A percentile compares a stretch with the other conserved stretches of the same genome.
phyloP scores from a whole-genome alignment of 2,888 invertebrate species.

The Hyposoter didymator region DNA sequence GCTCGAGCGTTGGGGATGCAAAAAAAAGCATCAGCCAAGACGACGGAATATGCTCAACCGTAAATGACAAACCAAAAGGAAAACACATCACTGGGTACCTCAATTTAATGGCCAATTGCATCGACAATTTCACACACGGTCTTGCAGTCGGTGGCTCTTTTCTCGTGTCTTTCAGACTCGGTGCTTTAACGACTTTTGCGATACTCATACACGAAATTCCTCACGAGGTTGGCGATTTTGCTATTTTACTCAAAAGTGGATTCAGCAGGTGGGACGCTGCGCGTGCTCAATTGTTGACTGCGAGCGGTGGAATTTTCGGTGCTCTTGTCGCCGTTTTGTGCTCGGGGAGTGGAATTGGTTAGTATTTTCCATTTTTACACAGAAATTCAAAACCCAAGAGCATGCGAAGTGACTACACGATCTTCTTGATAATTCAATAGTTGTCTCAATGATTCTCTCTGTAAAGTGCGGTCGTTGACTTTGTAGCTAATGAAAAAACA shows the following conservation, averaged over 20 bases:
- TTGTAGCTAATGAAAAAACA: too few relatives aligned
- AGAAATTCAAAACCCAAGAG: not conserved
- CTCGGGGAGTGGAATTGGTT: slow-evolving; percentile 93
- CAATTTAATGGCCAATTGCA: slow-evolving; percentile 97
- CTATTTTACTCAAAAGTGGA: slow-evolving; percentile 96
- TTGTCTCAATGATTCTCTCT: not conserved
- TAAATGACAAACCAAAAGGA: slow-evolving; percentile 62
- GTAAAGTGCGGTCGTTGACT: too few relatives aligned
- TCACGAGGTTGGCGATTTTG: slow-evolving; percentile 99
- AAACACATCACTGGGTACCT: slow-evolving; percentile 91
- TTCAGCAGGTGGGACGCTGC: slow-evolving; percentile 98
- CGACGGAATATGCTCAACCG: slow-evolving; percentile 71
- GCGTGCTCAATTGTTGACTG: slow-evolving; percentile 96
- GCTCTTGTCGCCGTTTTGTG: slow-evolving; percentile 93
- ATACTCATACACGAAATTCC: slow-evolving; percentile 97
- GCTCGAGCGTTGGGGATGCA: not conserved
- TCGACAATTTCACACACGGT: slow-evolving; percentile 99
- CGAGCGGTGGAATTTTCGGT: slow-evolving; percentile 94
- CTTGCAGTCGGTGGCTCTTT: slow-evolving; percentile 99
- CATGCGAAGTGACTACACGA: not conserved
- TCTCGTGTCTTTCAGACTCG: slow-evolving; percentile 95
- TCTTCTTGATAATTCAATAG: not conserved
- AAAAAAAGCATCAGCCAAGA: slow-evolving; percentile 23
- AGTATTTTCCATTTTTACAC: slow-evolving; percentile 69
- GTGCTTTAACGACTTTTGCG: slow-evolving; percentile 96